Conservation (phyloP, 2,113 vertebrate genomes). For the Gavialis gangeticus region DNA sequence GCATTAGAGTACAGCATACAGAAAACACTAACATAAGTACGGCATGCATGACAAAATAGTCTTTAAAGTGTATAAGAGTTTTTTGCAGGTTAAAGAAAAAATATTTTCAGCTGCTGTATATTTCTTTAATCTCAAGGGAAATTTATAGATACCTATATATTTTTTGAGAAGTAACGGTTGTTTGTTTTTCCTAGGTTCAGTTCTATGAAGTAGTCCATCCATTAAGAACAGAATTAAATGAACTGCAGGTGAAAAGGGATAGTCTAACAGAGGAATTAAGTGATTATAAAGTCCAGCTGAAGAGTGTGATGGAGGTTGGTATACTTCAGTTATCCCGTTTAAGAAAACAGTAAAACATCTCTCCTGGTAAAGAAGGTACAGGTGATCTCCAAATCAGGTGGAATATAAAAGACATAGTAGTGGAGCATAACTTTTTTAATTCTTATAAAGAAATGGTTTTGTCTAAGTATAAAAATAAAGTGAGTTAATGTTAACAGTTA, state of each 20-base stretch:
- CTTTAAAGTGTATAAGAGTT: not conserved
- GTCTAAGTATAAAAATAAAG: not conserved
- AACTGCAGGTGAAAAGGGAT: conserved; percentile 85
- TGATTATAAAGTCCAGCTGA: conserved; percentile 84
- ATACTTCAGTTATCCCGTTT: not conserved
- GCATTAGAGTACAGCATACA: not conserved
- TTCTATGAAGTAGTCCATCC: conserved; percentile 91
- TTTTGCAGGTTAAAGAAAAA: not conserved
- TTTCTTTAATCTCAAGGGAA: not conserved
- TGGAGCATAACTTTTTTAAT: not conserved
- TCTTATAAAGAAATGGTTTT: not conserved
- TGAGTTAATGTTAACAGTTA: not conserved
- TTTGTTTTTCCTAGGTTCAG: conserved; percentile 79
- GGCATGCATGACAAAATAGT: not conserved
- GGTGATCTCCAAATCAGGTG: not conserved
- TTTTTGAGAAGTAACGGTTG: not conserved
- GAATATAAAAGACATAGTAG: not conserved
- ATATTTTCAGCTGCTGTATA: not conserved
- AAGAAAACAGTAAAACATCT: not conserved
- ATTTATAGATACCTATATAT: not conserved
- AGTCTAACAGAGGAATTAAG: conserved; percentile 85
- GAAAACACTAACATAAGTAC: not conserved
- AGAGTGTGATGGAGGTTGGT: conserved; percentile 88
- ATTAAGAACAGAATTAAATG: conserved; percentile 83
- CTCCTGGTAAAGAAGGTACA: not conserved